Conservation (phyloP, 2,888 invertebrate genomes). For the Lacanobia wlatinum region DNA sequence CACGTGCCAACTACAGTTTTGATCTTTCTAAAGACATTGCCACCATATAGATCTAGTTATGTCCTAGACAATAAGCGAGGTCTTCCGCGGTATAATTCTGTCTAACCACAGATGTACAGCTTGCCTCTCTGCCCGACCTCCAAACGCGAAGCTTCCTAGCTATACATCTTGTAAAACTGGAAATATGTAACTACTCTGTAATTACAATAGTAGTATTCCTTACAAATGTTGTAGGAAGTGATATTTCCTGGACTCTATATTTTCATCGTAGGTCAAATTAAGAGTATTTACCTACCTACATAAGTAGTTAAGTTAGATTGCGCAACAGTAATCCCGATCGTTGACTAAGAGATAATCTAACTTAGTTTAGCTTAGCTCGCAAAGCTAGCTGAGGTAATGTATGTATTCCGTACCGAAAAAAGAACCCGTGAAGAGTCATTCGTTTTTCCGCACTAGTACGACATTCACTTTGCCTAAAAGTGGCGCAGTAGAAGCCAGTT, state of each 20-base stretch:
- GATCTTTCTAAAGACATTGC: slow-evolving; percentile 1
- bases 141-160: slow-evolving; percentile 18
- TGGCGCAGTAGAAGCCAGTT: too few species aligned
- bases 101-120: not conserved
- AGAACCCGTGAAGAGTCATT: too few species aligned
- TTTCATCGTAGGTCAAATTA: too few species aligned
- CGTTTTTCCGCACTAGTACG: too few species aligned
- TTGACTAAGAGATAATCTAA: not conserved
- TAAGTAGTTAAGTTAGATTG: not conserved
- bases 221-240: slow-evolving; percentile 7
- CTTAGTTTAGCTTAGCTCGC: not conserved
- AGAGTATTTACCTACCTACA: too few species aligned
- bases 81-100: slow-evolving; percentile 21
- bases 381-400: too few species aligned
- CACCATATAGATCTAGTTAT: slow-evolving; percentile 9
- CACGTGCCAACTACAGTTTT: too few species aligned
- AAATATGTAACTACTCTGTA: slow-evolving; percentile 5
- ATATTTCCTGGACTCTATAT: slow-evolving; percentile 1
- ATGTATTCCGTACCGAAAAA: too few species aligned
- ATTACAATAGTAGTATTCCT: slow-evolving; percentile 30
- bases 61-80: slow-evolving; percentile 22
- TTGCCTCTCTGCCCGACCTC: slow-evolving; percentile 23
- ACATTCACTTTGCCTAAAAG: too few species aligned
- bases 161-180: slow-evolving; percentile 17
- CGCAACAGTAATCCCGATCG: not conserved